A percentile compares a stretch with the other conserved stretches of the same genome.
phyloP scores from a whole-genome alignment of 2,888 invertebrate species.

The Zele albiditarsus region DNA sequence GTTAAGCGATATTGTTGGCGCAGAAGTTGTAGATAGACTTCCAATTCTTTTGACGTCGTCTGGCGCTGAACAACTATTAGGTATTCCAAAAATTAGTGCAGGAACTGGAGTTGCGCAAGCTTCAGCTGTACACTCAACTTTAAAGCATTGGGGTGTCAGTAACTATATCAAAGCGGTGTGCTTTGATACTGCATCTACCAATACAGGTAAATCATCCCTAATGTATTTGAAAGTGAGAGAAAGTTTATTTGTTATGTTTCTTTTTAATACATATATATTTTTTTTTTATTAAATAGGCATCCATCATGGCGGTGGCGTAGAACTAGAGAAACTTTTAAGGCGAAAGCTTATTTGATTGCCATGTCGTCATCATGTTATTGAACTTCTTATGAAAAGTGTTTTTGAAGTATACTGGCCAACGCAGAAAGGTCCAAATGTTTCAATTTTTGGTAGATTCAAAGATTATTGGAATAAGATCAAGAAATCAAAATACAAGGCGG shows the following conservation, averaged over 20 bases:
- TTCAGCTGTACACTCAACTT: constrained; percentile 25
- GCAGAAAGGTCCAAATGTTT: constrained; percentile 8
- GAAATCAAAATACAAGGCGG: constrained; percentile 32
- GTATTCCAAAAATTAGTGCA: constrained; percentile 34
- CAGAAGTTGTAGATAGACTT: constrained; percentile 30
- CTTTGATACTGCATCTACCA: constrained; percentile 52
- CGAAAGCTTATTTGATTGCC: constrained; percentile 11
- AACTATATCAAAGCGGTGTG: constrained; percentile 45
- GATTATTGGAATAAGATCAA: constrained; percentile 26
- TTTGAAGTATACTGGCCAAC: constrained; percentile 16
- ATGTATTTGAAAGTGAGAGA: not conserved
- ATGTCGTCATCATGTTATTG: constrained; percentile 23
- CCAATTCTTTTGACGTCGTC: constrained; percentile 28
- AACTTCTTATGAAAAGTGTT: constrained; percentile 16
- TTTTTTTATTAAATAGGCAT: not conserved
- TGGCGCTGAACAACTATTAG: constrained; percentile 26
- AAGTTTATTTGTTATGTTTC: not conserved
- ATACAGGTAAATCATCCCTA: constrained; percentile 38
- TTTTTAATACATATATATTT: not conserved
- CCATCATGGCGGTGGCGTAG: constrained; percentile 5
- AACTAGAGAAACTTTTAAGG: constrained; percentile 5
- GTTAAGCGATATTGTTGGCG: constrained; percentile 23
- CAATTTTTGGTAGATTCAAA: constrained; percentile 19
- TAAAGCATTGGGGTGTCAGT: constrained; percentile 35
- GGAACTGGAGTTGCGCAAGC: constrained; percentile 35